Evolutionary conservation across 2,888 invertebrate species (phyloP).

Genomic region (Thecocarcelia acutangulata): DNA sequence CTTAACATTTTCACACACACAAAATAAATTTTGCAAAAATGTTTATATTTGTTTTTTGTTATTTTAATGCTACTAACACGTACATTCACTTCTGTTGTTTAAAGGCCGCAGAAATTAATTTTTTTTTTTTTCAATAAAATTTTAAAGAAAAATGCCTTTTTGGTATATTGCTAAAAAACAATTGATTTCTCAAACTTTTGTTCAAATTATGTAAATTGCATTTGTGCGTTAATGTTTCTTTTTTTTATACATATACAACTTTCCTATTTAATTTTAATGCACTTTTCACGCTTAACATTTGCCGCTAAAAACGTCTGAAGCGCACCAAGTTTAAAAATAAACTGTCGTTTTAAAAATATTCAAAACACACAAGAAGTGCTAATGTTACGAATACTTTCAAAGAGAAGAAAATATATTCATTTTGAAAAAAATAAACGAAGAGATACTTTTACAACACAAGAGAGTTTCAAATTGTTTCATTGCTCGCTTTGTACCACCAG

Average conservation of each 20-base stretch:
- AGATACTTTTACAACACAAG: neutral
- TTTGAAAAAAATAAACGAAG: conserved; percentile 8
- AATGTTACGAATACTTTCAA: conserved; percentile 6
- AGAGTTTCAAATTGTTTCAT: conserved; percentile 15
- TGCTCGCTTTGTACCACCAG: conserved; percentile 26
- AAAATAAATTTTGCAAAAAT: neutral
- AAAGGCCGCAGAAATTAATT: too few relatives aligned
- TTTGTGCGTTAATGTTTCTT: conserved; percentile 50
- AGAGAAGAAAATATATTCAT: conserved; percentile 20
- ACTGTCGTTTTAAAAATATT: conserved; percentile 69
- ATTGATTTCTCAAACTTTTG: conserved; percentile 3
- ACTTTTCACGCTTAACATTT: neutral
- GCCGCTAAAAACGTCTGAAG: conserved; percentile 73
- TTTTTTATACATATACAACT: conserved; percentile 9
- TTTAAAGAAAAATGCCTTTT: neutral
- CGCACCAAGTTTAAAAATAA: conserved; percentile 75
- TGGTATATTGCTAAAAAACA: too few relatives aligned
- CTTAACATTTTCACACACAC: conserved; percentile 49
- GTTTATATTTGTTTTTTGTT: conserved; percentile 9
- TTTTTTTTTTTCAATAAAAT: too few relatives aligned
- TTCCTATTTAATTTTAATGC: conserved; percentile 43
- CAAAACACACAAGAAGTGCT: conserved; percentile 56
- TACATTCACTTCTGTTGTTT: neutral
- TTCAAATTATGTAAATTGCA: conserved; percentile 45
- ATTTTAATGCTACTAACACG: neutral